Conservation (phyloP, 2,113 vertebrate species). For the Labeo rohita region DNA sequence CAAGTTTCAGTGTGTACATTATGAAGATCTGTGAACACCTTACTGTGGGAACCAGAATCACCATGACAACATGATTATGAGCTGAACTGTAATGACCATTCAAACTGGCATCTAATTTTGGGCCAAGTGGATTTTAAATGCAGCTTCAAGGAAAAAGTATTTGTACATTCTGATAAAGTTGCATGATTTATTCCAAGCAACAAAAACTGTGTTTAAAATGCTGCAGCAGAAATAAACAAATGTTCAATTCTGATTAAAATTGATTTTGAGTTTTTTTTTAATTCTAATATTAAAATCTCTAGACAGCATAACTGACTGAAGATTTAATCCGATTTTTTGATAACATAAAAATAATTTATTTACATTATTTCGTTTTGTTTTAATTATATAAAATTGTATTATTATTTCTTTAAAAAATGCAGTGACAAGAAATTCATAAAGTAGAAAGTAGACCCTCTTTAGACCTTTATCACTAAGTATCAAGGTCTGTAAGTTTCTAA, state of each 20-base stretch:
- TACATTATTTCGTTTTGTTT: too few relatives aligned
- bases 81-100: background rate
- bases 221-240: background rate
- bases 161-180: background rate
- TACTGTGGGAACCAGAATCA: background rate
- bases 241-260: background rate
- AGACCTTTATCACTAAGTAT: background rate
- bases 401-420: background rate
- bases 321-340: background rate
- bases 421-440: background rate
- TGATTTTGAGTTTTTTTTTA: background rate
- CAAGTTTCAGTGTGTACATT: background rate
- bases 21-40: conserved; percentile 20
- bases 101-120: background rate
- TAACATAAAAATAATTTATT: too few relatives aligned
- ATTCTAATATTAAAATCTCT: background rate
- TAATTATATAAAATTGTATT: too few relatives aligned
- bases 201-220: background rate
- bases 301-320: background rate
- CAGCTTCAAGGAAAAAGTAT: background rate
- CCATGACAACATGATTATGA: conserved; percentile 2
- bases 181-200: background rate
- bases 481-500: background rate
- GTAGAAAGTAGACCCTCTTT: background rate
- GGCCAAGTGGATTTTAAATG: background rate